Percentiles rank a stretch among this genome's conserved stretches.
These are phyloP conservation scores for Muscicapa striata DNA, from an alignment of 2,797 vertebrate genomes.

Conservation along the genomic window DNA sequence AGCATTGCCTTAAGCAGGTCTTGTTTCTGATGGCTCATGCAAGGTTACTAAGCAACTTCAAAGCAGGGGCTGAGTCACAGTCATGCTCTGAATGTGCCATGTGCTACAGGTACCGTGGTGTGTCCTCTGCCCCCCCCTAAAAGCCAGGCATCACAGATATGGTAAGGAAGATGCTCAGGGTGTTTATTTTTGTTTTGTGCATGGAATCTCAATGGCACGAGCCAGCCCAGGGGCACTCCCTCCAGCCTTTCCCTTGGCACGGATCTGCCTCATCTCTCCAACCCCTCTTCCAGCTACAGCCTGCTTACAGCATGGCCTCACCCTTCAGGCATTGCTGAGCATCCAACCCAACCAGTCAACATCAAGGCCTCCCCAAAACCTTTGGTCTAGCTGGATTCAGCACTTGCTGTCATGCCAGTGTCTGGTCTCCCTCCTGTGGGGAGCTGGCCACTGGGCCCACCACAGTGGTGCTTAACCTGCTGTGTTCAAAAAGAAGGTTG, in stretches of 20 bases:
- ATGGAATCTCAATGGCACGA: background rate
- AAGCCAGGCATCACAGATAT: background rate
- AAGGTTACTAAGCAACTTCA: constrained; percentile 37
- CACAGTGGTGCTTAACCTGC: background rate
- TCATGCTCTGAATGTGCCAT: background rate
- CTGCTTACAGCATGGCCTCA: background rate
- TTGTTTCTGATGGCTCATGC: constrained; percentile 21
- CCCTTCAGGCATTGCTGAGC: background rate
- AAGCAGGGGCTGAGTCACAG: constrained; percentile 17
- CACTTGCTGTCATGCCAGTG: fast-evolving
- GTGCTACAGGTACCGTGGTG: background rate
- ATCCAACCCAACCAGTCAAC: background rate
- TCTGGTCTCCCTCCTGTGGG: fast-evolving
- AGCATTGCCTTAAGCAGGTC: background rate
- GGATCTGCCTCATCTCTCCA: background rate
- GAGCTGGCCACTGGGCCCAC: background rate
- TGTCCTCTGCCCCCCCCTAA: background rate
- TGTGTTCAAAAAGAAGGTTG: background rate
- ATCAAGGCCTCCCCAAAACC: background rate
- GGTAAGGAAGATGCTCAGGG: background rate
- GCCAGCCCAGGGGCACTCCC: background rate
- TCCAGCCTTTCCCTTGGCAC: background rate
- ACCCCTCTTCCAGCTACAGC: background rate
- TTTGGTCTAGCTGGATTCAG: background rate
- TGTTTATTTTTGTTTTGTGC: background rate